phyloP scores from a whole-genome alignment of 1,140 invertebrate genomes.

The Subanguina moxae region DNA sequence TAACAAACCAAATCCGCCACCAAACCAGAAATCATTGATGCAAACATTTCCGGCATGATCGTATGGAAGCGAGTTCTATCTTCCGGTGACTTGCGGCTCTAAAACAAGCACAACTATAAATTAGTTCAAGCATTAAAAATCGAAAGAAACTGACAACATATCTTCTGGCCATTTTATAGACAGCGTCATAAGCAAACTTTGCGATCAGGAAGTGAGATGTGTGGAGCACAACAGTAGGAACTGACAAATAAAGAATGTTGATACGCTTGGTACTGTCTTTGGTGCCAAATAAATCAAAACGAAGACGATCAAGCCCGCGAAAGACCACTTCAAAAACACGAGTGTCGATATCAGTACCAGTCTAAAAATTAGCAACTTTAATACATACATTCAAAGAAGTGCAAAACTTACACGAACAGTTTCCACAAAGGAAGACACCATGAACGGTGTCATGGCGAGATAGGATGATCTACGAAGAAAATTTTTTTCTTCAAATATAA shows the following conservation, averaged over 20 bases:
- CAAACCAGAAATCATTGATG: constrained; percentile 29
- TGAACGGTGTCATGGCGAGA: constrained; percentile 36
- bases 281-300: constrained; percentile 36
- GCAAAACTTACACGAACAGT: constrained; percentile 31
- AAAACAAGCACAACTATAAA: background rate
- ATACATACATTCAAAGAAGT: background rate
- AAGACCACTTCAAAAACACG: constrained; percentile 35
- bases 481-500: constrained; percentile 10
- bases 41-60: constrained; percentile 43
- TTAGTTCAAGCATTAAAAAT: constrained; percentile 8
- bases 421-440: constrained; percentile 42
- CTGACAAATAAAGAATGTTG: constrained; percentile 24
- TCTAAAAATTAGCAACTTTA: background rate
- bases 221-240: constrained; percentile 26
- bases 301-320: constrained; percentile 35
- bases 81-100: constrained; percentile 30
- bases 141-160: constrained; percentile 32
- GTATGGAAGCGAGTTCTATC: constrained; percentile 41
- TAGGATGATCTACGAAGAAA: constrained; percentile 13
- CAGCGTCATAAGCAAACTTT: constrained; percentile 30
- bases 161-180: constrained; percentile 34
- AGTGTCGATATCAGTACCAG: constrained; percentile 13
- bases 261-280: constrained; percentile 26
- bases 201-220: constrained; percentile 35
- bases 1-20: constrained; percentile 41